A percentile compares a stretch with the other conserved stretches of the same genome.
Conservation (phyloP, 2,113 vertebrate genomes). For the Mohoua ochrocephala region DNA sequence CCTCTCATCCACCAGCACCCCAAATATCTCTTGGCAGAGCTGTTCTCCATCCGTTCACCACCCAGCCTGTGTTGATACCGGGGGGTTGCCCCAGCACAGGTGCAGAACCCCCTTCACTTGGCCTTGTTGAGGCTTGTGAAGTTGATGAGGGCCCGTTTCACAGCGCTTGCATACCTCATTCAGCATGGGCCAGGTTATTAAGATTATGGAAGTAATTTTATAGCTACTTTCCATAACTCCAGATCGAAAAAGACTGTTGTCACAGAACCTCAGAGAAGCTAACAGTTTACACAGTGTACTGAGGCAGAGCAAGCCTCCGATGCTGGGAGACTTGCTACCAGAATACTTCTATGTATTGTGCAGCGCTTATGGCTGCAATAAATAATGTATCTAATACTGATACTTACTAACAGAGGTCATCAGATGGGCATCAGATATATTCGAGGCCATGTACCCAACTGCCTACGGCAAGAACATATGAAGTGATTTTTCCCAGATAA, state of each 20-base stretch:
- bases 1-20: background rate
- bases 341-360: background rate
- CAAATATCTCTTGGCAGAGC: background rate
- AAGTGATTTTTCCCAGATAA: background rate
- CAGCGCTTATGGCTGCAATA: background rate
- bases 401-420: background rate
- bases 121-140: background rate
- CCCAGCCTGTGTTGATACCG: rapidly evolving
- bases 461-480: rapidly evolving
- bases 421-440: background rate
- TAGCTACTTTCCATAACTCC: background rate
- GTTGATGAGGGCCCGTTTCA: rapidly evolving
- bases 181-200: background rate
- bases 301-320: background rate
- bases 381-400: background rate
- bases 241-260: background rate
- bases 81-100: rapidly evolving
- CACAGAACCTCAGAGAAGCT: background rate
- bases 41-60: background rate
- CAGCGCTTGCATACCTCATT: background rate
- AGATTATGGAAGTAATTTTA: background rate
- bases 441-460: background rate
- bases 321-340: background rate
- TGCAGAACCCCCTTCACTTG: background rate
- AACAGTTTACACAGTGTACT: rapidly evolving